Evolutionary conservation across 2,888 invertebrate species (phyloP).

Genomic region (Meghimatium bilineatum): DNA sequence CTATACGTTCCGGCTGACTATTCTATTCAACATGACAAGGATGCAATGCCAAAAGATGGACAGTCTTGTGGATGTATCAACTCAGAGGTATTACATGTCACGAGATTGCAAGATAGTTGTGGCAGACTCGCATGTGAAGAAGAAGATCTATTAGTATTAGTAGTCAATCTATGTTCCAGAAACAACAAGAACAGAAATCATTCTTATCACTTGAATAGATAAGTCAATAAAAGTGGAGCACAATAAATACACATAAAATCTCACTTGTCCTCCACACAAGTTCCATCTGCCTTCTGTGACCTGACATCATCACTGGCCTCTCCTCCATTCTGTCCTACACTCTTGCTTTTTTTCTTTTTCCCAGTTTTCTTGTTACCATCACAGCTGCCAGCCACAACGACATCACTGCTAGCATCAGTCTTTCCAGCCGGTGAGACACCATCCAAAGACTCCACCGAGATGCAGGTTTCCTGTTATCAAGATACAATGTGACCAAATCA

Average conservation of each 20-base stretch:
- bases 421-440: neutral
- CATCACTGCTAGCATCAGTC: neutral
- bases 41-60: too few relatives aligned
- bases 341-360: conserved; percentile 65
- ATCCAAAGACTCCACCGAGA: conserved; percentile 44
- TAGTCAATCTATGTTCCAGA: too few relatives aligned
- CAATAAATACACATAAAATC: neutral
- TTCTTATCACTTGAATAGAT: too few relatives aligned
- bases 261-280: conserved; percentile 35
- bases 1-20: too few relatives aligned
- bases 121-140: too few relatives aligned
- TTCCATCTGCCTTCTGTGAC: conserved; percentile 47
- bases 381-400: neutral
- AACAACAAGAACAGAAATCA: too few relatives aligned
- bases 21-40: too few relatives aligned
- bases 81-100: too few relatives aligned
- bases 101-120: too few relatives aligned
- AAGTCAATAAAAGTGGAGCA: too few relatives aligned
- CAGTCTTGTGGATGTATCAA: too few relatives aligned
- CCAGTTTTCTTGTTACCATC: conserved; percentile 51
- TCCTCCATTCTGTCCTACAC: conserved; percentile 55
- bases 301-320: conserved; percentile 47
- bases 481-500: neutral
- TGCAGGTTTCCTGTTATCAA: conserved; percentile 54
- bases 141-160: too few relatives aligned